Evolutionary conservation across 2,888 invertebrate genomes (phyloP), one percentile per base, ranked within the genome.

Genomic region (Leptinotarsa haldemani): DNA sequence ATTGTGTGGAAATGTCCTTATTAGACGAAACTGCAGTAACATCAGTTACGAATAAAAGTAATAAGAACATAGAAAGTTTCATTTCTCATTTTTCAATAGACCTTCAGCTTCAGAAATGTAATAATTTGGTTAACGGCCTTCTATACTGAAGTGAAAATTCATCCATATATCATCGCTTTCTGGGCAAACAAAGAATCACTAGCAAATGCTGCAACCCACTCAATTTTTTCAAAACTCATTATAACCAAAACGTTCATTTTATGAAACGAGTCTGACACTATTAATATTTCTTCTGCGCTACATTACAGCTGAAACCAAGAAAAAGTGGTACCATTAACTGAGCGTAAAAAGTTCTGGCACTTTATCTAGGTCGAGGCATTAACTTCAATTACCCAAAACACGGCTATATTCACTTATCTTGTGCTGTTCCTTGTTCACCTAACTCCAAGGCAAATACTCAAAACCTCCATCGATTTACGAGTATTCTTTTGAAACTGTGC

Each of bases 301-400:
- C 61, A 61, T 61, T 61, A 61, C 25, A 30, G 61, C 25, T 61
- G 61, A 61, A 61, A 61, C 61, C 61, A 40, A 30, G 40, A 61
- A 61, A 61, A 61, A 61, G 30, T 61, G 30, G 61, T 61, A 61
- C 30, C 61, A 61, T 61, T 61, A 61, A 25, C n/a, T 61, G 61
- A 61, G 30, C 61, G 61, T 40, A 40, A 61, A 61, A 61, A 61
- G 61, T 40, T 61, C 61, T 40, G 30, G 61, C 61, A 61, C 61
- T 61, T 61, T 61, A 61, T 61, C 61, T 61, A 61, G 40, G 61
- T 61, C 61, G 40, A 12, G 30, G 61, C 61, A 61, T 40, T 61
- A 61, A 30, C 61, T 61, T 40, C 61, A 61, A 61, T 61, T 61
- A 61, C 61, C 61, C 61, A 61, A 61, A 61, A 61, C 61, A 61